Base-by-base conservation (phyloP, 2,113 vertebrate species). In the Tympanuchus pallidicinctus region DNA sequence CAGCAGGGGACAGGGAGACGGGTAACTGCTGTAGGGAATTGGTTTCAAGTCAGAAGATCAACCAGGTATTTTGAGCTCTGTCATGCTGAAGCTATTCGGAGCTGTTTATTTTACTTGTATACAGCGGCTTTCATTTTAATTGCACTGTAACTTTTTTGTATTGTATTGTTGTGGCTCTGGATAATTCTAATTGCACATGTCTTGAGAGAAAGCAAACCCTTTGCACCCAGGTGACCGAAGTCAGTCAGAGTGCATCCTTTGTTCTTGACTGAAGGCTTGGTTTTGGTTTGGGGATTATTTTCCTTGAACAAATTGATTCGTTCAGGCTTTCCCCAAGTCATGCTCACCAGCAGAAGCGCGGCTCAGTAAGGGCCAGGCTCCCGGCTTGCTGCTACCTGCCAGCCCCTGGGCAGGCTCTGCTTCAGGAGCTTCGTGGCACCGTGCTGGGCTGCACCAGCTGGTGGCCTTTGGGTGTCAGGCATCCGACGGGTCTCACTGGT, bases 11-110 rank as follows among this genome's bases (percentile, higher is more conserved):
- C 27, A 27, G 57, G 82, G 92, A 90, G 70, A 63, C 94, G 64
- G 20, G 19, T 79, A 88, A 54, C 95, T 91, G 97, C 96, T 97
- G 38, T 61, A 82, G 94, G 96, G 96, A 97, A 47, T 86, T 56
- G 89, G 95, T 95, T 95, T 93, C 47, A 45, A 92, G 94, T 97
- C 95, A 93, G 96, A 93, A 81, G 94, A 94, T 94, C 94, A 92
- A 74, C 91, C 92, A 85, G 86, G 95, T 97, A 95, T 96, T 95
- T 93, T 87, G 52, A 78, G 84, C 89, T 84, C 69, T 71, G 75
- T 95, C 94, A 54, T 27, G 84, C 30, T 14, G 54, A 67, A 93
- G 92, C 61, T 77, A 89, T 92, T 90, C 56, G 93, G 52, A 93
- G 76, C 80, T 67, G 65, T 96, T 96, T 89, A 75, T 95, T 94